Base-by-base conservation (phyloP, 2,888 invertebrate species). In the Phyllotreta striolata region DNA sequence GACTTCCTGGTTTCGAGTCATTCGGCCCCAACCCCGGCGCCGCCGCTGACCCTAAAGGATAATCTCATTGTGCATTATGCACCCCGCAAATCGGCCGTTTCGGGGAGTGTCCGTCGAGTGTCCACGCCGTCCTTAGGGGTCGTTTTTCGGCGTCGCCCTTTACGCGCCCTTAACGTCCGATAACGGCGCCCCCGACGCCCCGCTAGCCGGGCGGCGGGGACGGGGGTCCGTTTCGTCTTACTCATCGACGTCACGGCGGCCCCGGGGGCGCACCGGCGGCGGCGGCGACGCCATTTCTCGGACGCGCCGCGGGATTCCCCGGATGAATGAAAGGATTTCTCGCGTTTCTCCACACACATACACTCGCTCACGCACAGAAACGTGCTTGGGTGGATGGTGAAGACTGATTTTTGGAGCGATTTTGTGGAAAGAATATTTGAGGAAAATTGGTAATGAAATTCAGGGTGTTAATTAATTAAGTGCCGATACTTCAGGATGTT, bases 31-130 rank as follows among this genome's bases (percentile, higher is more conserved):
- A 14, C 10, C 14, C 0, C 9, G n/a, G 14, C 54, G 14, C 10
- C 59, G 13, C 59, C 63, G 59, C 63, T 59, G 59, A 10, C 40
- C 41, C 24, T 46, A 9, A 52, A n/a, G 52, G 59, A 65, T 69
- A 66, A 67, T 64, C 59, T 60, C 66, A 72, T 74, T 72, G 71
- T 73, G 68, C 66, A 67, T 68, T 70, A 73, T 75, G 73, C 75
- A 74, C 76, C 77, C 76, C 69, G 70, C 71, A 64, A 6, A 10
- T n/a, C 52, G 38, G 10, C 58, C 34, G 12, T 35, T 65, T 69
- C 12, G 71, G 76, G 77, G 76, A 68, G 75, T 72, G 75, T 72
- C 73, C 74, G 72, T 73, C 76, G 76, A 75, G 73, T 76, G 76
- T 76, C 77, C 77, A 76, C 71, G 44, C 49, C 72, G 74, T 73